phyloP scores from a whole-genome alignment of 2,113 vertebrate species.

The Ctenomys sociabilis region DNA sequence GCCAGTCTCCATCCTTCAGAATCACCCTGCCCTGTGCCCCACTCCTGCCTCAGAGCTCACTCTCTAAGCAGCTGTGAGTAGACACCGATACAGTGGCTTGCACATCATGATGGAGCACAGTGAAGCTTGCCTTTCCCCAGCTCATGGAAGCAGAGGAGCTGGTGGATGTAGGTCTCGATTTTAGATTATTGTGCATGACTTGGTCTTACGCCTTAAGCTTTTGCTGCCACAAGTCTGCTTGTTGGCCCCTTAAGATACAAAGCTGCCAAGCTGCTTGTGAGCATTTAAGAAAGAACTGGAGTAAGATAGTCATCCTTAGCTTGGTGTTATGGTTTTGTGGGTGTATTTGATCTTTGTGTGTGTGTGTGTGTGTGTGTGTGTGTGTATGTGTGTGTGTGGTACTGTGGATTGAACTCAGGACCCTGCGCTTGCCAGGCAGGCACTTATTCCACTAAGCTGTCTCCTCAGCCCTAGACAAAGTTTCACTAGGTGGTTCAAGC shows the following conservation, averaged over 20 bases:
- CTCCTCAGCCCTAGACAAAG: not conserved
- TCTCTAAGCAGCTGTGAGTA: not conserved
- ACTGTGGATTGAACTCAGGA: too few relatives aligned
- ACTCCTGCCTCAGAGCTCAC: not conserved
- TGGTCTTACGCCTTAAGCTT: not conserved
- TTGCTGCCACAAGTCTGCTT: constrained; percentile 3
- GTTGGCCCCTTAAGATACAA: not conserved
- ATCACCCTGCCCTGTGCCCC: not conserved
- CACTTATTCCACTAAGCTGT: too few relatives aligned
- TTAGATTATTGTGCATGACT: constrained; percentile 9
- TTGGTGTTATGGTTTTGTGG: constrained; percentile 44
- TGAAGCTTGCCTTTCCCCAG: not conserved
- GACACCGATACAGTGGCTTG: not conserved
- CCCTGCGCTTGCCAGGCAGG: too few relatives aligned
- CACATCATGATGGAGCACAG: not conserved
- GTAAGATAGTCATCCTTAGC: not conserved
- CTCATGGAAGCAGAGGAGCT: not conserved
- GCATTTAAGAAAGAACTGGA: not conserved
- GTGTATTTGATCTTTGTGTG: constrained; percentile 2
- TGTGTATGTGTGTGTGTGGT: too few relatives aligned
- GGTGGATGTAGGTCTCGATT: not conserved
- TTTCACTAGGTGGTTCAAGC: not conserved
- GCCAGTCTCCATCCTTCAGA: not conserved
- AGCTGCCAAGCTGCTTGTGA: not conserved
- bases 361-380: too few relatives aligned